Evolutionary conservation across 2,888 invertebrate genomes (phyloP), one percentile per base, ranked within the genome.

Genomic region (Andrena trimmerana): DNA sequence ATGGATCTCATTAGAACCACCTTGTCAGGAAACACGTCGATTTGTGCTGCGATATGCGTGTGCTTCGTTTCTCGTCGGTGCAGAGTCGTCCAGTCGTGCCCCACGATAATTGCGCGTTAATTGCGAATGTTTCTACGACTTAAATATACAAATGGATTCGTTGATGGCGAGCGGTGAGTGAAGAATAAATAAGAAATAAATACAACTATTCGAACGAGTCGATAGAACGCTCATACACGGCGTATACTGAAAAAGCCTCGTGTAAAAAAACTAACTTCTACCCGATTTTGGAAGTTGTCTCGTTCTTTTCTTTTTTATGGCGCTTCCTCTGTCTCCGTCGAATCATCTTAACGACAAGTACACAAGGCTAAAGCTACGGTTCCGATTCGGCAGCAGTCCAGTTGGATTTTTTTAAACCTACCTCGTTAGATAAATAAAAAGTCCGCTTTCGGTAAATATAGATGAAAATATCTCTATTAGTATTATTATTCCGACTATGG

Each of bases 231-330:
- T 81, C 89, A 87, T 89, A 57, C 87, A 88, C 89, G 87, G 84
- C 83, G 79, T 78, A 84, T 79, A 72, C 66, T 77, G 79, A 77
- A 88, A 91, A 91, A 90, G 83, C 85, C 85, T 89, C 84, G 70
- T 82, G 87, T 91, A 91, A 90, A 91, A 91, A 89, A 83, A 80
- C 81, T 87, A 88, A 73, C 27, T 63, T 75, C 78, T 74, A 80
- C 67, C 70, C 81, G 70, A 78, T 81, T 89, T 83, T 83, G 89
- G 88, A 89, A 88, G 89, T 88, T 76, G 83, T 62, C n/a, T 73
- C 36, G 16, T 52, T 27, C 29, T 24, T 7, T n/a, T 20, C 31
- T 42, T 33, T 27, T 36, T 20, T 31, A 60, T 60, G 27, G 24
- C 27, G 27, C 60, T 69, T 66, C 72, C 54, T 16, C 76, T 52